Percentiles rank a stretch among this genome's conserved stretches.
Conservation (phyloP, 2,113 vertebrate species). For the Dicaeum eximium region DNA sequence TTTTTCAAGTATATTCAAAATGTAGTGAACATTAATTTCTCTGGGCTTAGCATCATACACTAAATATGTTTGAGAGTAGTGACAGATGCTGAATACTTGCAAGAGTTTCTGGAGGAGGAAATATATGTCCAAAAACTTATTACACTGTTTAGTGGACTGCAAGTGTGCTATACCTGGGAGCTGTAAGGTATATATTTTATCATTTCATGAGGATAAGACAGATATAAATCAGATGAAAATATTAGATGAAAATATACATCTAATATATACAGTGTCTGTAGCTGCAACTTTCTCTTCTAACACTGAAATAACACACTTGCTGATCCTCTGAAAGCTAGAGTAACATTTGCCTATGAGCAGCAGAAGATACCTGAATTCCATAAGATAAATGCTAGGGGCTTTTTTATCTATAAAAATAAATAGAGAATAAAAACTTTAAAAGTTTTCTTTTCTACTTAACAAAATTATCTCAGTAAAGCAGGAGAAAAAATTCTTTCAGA, state of each 20-base stretch:
- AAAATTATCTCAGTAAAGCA: neutral
- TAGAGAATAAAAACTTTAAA: neutral
- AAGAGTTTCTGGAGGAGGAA: neutral
- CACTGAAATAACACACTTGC: neutral
- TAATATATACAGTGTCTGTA: rapidly evolving
- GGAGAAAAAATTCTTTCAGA: neutral
- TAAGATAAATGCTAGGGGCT: neutral
- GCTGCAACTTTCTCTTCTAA: neutral
- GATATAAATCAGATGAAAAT: neutral
- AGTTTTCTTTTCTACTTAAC: neutral
- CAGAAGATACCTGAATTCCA: neutral
- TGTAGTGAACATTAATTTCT: neutral
- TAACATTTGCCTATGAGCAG: neutral
- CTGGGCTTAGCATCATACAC: neutral
- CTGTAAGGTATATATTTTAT: neutral
- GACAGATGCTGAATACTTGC: neutral
- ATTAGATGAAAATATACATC: too few species aligned
- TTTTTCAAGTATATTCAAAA: neutral
- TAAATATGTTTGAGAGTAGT: neutral
- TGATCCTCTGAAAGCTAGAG: neutral
- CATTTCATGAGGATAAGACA: neutral
- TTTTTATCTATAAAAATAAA: neutral
- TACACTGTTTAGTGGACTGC: neutral
- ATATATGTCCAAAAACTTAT: neutral
- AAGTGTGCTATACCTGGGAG: neutral